Evolutionary conservation across 2,113 vertebrate genomes (phyloP), one percentile per base, ranked within the genome.

Genomic region (Lampris incognitus): DNA sequence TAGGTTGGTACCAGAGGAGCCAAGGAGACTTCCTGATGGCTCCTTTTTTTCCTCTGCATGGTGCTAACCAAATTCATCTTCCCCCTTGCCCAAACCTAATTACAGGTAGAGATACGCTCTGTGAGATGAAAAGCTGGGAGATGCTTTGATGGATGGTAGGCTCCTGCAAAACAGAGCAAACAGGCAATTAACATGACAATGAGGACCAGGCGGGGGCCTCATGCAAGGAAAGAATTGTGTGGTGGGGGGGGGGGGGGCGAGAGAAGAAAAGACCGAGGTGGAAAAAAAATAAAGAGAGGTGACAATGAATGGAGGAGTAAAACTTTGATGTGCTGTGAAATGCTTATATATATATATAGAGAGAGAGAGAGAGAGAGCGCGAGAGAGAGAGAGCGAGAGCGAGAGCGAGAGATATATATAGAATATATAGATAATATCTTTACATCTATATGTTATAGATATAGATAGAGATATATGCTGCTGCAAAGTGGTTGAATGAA

Each of bases 141-240:
- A 67, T 2, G 54, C 85, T 82, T 90, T 87, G 88, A 91, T 92
- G 88, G 82, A 88, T 82, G 72, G 83, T 60, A 84, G 79, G 61
- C 74, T 59, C 61, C 81, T 72, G 78, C 80, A 81, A 90, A 92
- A 91, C 78, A 87, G 85, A 88, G 85, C 88, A 90, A 69, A 76
- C 70, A 76, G 82, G 81, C 81, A 87, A 90, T 89, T 85, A 81
- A 85, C 92, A 91, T 91, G 84, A 92, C 83, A 88, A 93, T 91
- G 8, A 86, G 88, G 74, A 76, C 49, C 72, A 87, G 82, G 82
- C 85, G 56, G 79, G 81, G 86, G 88, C 84, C 82, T 85, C 72
- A 72, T 71, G 89, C 86, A 88, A 89, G 90, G 92, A 87, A 84
- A 85, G 59, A 64, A 70, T 72, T 56, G 69, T 63, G 69, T 74